Percentiles rank a stretch among this genome's conserved stretches.
Conservation (phyloP, 2,113 vertebrate genomes). For the Sphaerodactylus townsendi region DNA sequence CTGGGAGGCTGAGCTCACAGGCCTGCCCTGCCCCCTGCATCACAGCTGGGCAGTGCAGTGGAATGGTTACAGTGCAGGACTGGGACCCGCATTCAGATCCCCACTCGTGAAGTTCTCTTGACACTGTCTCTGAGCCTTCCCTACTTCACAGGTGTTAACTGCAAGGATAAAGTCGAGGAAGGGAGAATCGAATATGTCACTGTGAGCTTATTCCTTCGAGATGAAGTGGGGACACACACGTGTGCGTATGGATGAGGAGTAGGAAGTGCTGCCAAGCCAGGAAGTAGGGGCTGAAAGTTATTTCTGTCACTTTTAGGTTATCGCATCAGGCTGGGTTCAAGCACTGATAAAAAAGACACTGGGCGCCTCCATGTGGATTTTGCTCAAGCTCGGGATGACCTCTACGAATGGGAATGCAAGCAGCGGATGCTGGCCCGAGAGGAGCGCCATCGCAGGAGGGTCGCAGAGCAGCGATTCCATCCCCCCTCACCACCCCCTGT, state of each 20-base stretch:
- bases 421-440: conserved; percentile 93
- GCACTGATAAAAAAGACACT: conserved; percentile 94
- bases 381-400: conserved; percentile 92
- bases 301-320: conserved; percentile 77
- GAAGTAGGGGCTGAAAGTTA: rapidly evolving
- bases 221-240: background rate
- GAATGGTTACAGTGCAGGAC: too few relatives aligned
- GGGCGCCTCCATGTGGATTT: conserved; percentile 95
- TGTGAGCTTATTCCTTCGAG: too few relatives aligned
- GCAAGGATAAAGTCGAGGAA: too few relatives aligned
- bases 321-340: conserved; percentile 91
- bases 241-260: background rate
- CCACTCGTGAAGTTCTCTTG: too few relatives aligned
- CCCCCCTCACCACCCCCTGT: conserved; percentile 91
- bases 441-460: conserved; percentile 87
- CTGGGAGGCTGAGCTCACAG: background rate
- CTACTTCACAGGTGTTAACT: too few relatives aligned
- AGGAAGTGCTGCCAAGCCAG: rapidly evolving
- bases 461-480: conserved; percentile 87
- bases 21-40: too few relatives aligned
- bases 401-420: conserved; percentile 97
- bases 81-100: too few relatives aligned
- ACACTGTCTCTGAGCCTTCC: too few relatives aligned
- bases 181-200: too few relatives aligned
- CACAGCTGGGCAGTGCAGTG: too few relatives aligned